Conservation (phyloP, 2,888 invertebrate genomes). For the Steinernema carpocapsae region DNA sequence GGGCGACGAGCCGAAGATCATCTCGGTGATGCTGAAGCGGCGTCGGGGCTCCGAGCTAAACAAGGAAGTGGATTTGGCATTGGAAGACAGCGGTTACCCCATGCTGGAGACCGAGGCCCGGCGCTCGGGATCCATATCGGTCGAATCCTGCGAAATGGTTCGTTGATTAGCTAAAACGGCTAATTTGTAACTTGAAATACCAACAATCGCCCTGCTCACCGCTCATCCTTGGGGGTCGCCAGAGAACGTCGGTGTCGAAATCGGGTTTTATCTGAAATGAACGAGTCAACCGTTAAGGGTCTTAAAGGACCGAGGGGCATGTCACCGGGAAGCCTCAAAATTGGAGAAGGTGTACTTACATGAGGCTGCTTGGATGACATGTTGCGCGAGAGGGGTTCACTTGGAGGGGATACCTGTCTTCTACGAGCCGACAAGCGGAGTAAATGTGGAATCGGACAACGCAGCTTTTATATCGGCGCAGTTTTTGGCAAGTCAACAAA, state of each 20-base stretch:
- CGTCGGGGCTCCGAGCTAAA: constrained; percentile 24
- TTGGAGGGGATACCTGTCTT: constrained; percentile 8
- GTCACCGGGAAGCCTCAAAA: constrained; percentile 7
- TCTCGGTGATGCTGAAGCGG: constrained; percentile 43
- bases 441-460: background rate
- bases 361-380: constrained; percentile 34
- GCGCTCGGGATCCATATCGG: constrained; percentile 31
- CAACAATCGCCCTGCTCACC: background rate
- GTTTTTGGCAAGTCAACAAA: too few species aligned
- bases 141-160: constrained; percentile 41
- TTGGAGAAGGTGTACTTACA: constrained; percentile 1
- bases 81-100: background rate
- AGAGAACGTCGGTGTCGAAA: constrained; percentile 43
- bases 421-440: background rate
- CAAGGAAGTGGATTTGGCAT: background rate
- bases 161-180: constrained; percentile 34
- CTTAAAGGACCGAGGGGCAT: background rate
- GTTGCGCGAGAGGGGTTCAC: background rate
- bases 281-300: background rate
- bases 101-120: constrained; percentile 27
- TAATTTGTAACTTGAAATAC: background rate
- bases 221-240: constrained; percentile 41
- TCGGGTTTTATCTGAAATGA: constrained; percentile 41
- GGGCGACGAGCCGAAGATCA: constrained; percentile 40
- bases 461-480: constrained; percentile 13